Conservation (phyloP, 2,797 vertebrate genomes). For the Semaprochilodus insignis region DNA sequence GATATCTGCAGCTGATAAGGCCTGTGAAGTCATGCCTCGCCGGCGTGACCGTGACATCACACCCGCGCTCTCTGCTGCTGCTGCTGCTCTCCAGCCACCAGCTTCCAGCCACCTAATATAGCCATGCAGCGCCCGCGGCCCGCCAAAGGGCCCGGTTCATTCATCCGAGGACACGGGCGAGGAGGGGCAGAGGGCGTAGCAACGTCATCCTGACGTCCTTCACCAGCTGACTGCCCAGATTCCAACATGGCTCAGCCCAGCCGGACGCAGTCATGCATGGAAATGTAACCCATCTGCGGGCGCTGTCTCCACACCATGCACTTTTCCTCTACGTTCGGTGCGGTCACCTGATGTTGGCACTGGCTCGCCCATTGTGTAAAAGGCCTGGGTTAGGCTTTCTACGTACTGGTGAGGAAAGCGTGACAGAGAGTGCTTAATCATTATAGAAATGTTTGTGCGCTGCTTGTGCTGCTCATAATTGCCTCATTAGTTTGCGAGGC, state of each 20-base stretch:
- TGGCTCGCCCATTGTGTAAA: constrained; percentile 28
- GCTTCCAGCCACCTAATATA: constrained; percentile 74
- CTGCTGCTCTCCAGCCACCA: constrained; percentile 30
- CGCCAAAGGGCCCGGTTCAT: constrained; percentile 51
- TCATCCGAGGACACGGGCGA: constrained; percentile 4
- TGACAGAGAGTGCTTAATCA: neutral
- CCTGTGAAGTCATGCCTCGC: constrained; percentile 70
- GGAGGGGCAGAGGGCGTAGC: neutral
- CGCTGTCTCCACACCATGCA: constrained; percentile 27
- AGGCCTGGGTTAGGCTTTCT: constrained; percentile 33
- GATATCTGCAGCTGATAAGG: constrained; percentile 70
- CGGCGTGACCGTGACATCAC: constrained; percentile 76
- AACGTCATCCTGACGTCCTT: constrained; percentile 68
- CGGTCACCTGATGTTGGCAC: constrained; percentile 50
- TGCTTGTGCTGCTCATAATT: neutral
- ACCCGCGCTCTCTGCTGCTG: constrained; percentile 31
- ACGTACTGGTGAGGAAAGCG: neutral
- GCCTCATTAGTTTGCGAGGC: neutral
- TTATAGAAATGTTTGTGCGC: neutral
- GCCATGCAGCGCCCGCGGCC: constrained; percentile 58
- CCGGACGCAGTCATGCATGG: constrained; percentile 47
- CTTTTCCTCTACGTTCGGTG: constrained; percentile 41
- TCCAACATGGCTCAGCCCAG: constrained; percentile 50
- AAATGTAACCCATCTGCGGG: constrained; percentile 33
- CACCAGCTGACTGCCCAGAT: constrained; percentile 59